Base-by-base conservation (phyloP, 2,888 invertebrate species). In the Apamea anceps region DNA sequence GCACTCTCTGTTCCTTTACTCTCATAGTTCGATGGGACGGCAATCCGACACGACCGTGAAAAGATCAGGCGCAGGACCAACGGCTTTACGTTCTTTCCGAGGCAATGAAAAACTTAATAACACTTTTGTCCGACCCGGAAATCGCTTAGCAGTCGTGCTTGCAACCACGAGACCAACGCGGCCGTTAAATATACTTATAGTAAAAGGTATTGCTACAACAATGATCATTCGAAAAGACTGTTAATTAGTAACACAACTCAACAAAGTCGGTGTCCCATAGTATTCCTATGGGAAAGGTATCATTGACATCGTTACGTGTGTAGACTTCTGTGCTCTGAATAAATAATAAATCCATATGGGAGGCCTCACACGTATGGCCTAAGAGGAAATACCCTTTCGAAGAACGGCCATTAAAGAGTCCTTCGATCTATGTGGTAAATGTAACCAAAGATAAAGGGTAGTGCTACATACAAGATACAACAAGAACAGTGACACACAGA, bases 241-340 rank as follows among this genome's bases (percentile, higher is more conserved):
- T 79, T 80, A 81, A 88, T 83, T 81, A 80, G 65, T 72, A 72
- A 76, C 60, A 54, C 70, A 70, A 78, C 51, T 79, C n/a, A 62
- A 68, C 70, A 71, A 66, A 77, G 62, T 63, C 51, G 48, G 63
- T n/a, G 10, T 81, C 73, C 78, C 80, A 63, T 21, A 57, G 18
- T 28, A 65, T 89, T 90, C 89, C 80, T 89, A 87, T 85, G 88
- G 82, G 89, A 90, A 86, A 74, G 71, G 48, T 83, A 77, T 82
- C 90, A 82, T 87, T 85, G 85, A 78, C 87, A 87, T 87, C 74
- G 78, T 84, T 87, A 87, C 89, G 90, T 90, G 89, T 72, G 37
- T 73, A 51, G 37, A 37, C 57, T 70, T 25, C 28, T 66, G 76
- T 67, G 72, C 21, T 62, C 81, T 70, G 84, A 80, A 83, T 89